phyloP scores from a whole-genome alignment of 2,888 invertebrate genomes.

The Panzeria rudis region DNA sequence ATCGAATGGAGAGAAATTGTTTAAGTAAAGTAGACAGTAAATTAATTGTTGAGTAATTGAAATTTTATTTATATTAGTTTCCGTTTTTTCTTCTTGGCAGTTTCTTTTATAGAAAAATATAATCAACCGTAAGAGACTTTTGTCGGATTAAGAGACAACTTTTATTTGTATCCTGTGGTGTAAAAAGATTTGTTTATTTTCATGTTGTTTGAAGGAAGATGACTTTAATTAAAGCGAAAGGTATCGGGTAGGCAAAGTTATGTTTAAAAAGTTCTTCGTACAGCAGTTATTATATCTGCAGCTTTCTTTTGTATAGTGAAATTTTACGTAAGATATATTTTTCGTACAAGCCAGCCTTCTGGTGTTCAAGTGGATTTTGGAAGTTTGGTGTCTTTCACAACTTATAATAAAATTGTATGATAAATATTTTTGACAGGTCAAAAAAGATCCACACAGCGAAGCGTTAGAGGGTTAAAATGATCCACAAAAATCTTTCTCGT shows the following conservation, averaged over 20 bases:
- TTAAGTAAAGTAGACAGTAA: constrained; percentile 77
- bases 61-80: constrained; percentile 84
- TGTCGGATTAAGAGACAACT: constrained; percentile 66
- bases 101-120: constrained; percentile 30
- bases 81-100: constrained; percentile 65
- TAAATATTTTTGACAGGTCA: too few species aligned
- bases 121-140: constrained; percentile 68
- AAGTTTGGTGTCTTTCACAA: too few species aligned
- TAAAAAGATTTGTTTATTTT: constrained; percentile 59
- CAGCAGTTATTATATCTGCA: too few species aligned
- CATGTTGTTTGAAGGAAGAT: not conserved
- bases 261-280: not conserved
- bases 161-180: constrained; percentile 69
- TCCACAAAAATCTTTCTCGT: too few species aligned
- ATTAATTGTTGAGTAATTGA: constrained; percentile 84
- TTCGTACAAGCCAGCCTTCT: too few species aligned
- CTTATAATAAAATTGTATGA: too few species aligned
- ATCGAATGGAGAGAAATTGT: constrained; percentile 47
- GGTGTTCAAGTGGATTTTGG: too few species aligned
- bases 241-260: not conserved
- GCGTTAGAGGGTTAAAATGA: too few species aligned
- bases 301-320: too few species aligned
- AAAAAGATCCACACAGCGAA: too few species aligned
- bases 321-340: too few species aligned
- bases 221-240: not conserved